phyloP scores from a whole-genome alignment of 2,113 vertebrate genomes.

The Pyrgilauda ruficollis region DNA sequence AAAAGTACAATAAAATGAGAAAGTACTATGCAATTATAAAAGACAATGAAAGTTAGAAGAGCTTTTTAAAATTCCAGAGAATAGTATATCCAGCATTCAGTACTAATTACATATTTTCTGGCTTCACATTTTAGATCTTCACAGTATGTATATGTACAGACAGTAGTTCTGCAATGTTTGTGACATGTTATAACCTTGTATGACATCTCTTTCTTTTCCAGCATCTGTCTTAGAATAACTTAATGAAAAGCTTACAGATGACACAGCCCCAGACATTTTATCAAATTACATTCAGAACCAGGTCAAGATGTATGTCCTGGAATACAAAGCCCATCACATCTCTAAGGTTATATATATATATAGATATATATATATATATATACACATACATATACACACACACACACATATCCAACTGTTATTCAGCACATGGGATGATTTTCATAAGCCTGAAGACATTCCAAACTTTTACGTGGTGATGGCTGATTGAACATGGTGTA shows the following conservation, averaged over 20 bases:
- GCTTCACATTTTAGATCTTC: background rate
- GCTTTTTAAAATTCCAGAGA: background rate
- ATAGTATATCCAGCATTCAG: background rate
- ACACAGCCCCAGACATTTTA: background rate
- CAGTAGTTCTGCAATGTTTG: background rate
- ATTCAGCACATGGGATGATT: background rate
- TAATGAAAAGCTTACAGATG: background rate
- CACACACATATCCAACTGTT: background rate
- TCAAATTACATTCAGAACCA: background rate
- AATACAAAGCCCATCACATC: background rate
- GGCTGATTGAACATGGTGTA: background rate
- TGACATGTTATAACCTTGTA: background rate
- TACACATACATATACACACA: no score
- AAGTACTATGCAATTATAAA: background rate
- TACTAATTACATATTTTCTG: background rate
- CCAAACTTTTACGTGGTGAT: background rate
- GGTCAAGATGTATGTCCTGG: background rate
- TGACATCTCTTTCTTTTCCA: background rate
- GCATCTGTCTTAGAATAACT: background rate
- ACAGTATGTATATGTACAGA: background rate
- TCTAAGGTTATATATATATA: background rate
- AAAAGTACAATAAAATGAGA: background rate
- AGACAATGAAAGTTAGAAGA: background rate
- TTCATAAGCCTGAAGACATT: background rate
- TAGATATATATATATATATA: rapidly evolving